Evolutionary conservation across 1,140 invertebrate species (phyloP), one percentile per base, ranked within the genome.

Genomic region (Danaus melanippus): DNA sequence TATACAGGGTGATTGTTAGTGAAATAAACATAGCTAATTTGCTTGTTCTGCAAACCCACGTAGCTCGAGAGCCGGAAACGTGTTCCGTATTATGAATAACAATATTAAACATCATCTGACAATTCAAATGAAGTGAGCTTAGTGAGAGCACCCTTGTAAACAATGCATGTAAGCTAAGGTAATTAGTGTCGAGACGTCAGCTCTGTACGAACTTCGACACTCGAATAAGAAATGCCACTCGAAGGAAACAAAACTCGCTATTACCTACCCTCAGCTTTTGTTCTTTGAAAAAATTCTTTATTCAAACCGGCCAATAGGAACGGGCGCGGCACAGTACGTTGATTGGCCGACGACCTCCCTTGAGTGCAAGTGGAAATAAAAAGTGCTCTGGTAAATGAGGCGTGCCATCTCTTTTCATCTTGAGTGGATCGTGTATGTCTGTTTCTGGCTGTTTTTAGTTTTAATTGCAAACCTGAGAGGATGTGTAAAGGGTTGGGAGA

Each of bases 281-380:
- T 84, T 84, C 68, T 79, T 79, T 75, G 62, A 64, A 74, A 79
- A 83, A 82, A 82, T 75, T 86, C 80, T 82, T 74, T 80, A 80
- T 85, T 85, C 76, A 84, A 79, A 79, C 70, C 72, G 79, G 78
- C 83, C 83, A 83, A 84, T 86, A 79, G 70, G 72, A 76, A 74
- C 76, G 67, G 68, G 74, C 71, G 71, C 73, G 69, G 69, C 67
- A 72, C 71, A 71, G 76, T 75, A 76, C 82, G 82, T 86, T 84
- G 82, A 86, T 86, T 86, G 82, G 82, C 82, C 80, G 80, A 81
- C 78, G 76, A 84, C 82, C 80, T 83, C 79, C 74, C 74, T 82
- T 70, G 71, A 80, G 77, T 75, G 77, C 76, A 71, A 80, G 77
- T 82, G 74, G 79, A 81, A 85, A 84, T 85, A 86, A 85, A 81